A percentile compares a stretch with the other conserved stretches of the same genome.
These are phyloP conservation scores for Cephus cinctus DNA, from an alignment of 1,140 invertebrate genomes.

Conservation along the genomic window DNA sequence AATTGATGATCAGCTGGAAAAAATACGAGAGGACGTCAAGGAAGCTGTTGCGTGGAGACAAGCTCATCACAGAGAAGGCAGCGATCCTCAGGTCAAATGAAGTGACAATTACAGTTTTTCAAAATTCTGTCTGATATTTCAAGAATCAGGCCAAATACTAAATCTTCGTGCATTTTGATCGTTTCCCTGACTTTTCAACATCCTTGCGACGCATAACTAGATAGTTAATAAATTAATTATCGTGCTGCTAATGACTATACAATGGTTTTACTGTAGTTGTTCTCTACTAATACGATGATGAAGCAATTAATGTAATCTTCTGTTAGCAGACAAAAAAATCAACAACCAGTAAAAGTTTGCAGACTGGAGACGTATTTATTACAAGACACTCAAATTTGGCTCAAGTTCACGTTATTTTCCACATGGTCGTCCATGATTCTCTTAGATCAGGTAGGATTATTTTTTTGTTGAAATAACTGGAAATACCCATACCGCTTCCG, in stretches of 20 bases:
- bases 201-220: too few species aligned
- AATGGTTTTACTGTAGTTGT: too few species aligned
- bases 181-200: too few species aligned
- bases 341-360: slow-evolving; percentile 59
- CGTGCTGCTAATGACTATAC: too few species aligned
- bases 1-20: slow-evolving; percentile 82
- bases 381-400: slow-evolving; percentile 95
- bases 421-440: slow-evolving; percentile 84
- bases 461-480: slow-evolving; percentile 4
- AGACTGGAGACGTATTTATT: slow-evolving; percentile 91
- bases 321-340: slow-evolving; percentile 40
- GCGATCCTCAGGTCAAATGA: slow-evolving; percentile 45
- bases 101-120: too few species aligned
- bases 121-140: too few species aligned
- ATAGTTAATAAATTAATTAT: too few species aligned
- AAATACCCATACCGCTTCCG: too few species aligned
- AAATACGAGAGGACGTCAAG: slow-evolving; percentile 63
- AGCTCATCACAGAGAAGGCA: slow-evolving; percentile 46
- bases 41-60: slow-evolving; percentile 57
- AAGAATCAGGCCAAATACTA: too few species aligned
- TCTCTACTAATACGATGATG: too few species aligned
- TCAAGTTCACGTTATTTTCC: slow-evolving; percentile 93
- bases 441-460: slow-evolving; percentile 57
- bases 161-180: too few species aligned
- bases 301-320: background rate